phyloP scores from a whole-genome alignment of 2,797 vertebrate genomes.

The Intellagama lesueurii region DNA sequence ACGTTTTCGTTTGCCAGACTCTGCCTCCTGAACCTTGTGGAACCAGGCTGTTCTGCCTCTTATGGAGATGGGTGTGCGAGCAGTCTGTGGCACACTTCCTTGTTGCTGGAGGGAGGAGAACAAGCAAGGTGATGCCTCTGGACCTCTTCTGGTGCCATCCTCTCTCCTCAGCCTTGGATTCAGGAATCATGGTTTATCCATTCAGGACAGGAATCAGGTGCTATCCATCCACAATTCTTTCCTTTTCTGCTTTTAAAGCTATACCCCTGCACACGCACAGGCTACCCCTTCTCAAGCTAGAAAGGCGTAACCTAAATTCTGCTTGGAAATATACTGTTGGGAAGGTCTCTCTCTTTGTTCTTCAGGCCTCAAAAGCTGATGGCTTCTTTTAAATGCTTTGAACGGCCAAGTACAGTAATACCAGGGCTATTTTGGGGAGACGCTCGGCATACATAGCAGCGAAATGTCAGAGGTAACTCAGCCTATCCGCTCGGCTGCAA shows the following conservation, averaged over 20 bases:
- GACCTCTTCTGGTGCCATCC: background rate
- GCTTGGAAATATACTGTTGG: background rate
- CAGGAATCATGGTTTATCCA: background rate
- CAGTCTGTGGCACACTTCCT: background rate
- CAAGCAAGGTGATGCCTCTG: background rate
- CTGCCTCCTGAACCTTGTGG: background rate
- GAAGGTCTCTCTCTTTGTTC: no score
- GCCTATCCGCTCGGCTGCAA: background rate
- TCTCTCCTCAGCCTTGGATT: background rate
- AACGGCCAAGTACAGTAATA: background rate
- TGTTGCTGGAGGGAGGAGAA: background rate
- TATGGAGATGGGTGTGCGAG: background rate
- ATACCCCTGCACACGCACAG: no score
- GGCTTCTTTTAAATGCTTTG: background rate
- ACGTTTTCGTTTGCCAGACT: background rate
- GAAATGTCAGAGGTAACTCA: slow-evolving; percentile 1
- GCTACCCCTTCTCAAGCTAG: background rate
- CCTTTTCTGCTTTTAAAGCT: background rate
- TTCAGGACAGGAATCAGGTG: background rate
- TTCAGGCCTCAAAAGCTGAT: background rate
- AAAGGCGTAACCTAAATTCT: background rate
- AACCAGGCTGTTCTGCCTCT: background rate
- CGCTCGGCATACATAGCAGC: background rate
- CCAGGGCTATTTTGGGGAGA: background rate
- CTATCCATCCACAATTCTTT: background rate